Percentiles rank a stretch among this genome's conserved stretches.
phyloP scores from a whole-genome alignment of 2,113 vertebrate species.

The Himantopus leucocephalus region DNA sequence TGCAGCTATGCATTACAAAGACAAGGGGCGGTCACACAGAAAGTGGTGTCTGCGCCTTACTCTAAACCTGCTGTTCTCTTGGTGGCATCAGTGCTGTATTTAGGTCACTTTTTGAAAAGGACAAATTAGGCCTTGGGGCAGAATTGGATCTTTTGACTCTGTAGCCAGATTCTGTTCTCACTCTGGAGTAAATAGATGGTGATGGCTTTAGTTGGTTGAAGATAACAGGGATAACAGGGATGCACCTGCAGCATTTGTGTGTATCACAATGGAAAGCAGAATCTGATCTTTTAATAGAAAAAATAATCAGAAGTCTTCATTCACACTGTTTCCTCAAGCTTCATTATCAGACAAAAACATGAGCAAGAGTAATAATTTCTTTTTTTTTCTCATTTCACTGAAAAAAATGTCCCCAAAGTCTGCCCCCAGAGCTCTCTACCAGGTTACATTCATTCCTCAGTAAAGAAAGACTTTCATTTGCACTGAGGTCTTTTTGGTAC shows the following conservation, averaged over 20 bases:
- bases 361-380: neutral
- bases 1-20: neutral
- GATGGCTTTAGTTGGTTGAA: neutral
- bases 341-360: neutral
- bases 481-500: neutral
- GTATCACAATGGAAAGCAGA: neutral
- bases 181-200: neutral
- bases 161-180: neutral
- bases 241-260: neutral
- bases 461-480: neutral
- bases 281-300: neutral
- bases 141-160: neutral
- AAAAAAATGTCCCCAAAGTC: neutral
- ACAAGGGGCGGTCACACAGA: slow-evolving; percentile 4
- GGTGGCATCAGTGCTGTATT: slow-evolving; percentile 1
- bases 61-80: slow-evolving; percentile 23
- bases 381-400: neutral
- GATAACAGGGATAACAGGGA: neutral
- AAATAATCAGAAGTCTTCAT: neutral
- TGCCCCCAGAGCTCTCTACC: neutral
- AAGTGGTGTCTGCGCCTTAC: neutral
- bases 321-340: neutral
- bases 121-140: neutral
- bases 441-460: neutral
- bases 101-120: slow-evolving; percentile 50